phyloP scores from a whole-genome alignment of 2,888 invertebrate species.

The Rotaria macrura region DNA sequence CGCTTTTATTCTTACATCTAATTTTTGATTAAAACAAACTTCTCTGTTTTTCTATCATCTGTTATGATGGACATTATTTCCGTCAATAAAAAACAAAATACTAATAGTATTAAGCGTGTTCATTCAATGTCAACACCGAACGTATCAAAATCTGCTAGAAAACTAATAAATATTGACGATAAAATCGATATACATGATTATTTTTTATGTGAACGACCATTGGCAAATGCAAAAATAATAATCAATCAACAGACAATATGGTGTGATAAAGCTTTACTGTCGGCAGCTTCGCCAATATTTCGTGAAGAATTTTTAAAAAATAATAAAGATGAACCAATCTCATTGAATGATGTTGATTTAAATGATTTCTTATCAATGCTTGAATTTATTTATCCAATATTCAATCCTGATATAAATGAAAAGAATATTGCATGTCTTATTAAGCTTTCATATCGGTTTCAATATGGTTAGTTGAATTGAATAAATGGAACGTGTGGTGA shows the following conservation, averaged over 20 bases:
- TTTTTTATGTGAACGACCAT: background rate
- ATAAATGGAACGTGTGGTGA: too few species aligned
- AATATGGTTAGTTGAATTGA: background rate
- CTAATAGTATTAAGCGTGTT: background rate
- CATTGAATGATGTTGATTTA: background rate
- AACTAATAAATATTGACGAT: background rate
- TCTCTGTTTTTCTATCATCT: background rate
- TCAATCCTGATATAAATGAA: background rate
- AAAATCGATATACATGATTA: background rate
- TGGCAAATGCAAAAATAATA: background rate
- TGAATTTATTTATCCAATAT: background rate
- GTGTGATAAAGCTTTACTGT: background rate
- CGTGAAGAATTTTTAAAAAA: background rate
- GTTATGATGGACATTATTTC: background rate
- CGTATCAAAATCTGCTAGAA: background rate
- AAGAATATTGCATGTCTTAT: background rate
- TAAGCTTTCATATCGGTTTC: conserved; percentile 4
- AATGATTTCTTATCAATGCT: background rate
- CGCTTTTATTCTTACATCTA: background rate
- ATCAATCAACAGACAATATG: background rate
- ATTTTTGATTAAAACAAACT: background rate
- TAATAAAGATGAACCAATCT: background rate
- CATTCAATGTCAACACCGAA: background rate
- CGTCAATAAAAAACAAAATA: background rate
- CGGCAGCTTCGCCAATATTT: background rate